Conservation (phyloP, 2,888 invertebrate genomes). For the Elysia crispata region DNA sequence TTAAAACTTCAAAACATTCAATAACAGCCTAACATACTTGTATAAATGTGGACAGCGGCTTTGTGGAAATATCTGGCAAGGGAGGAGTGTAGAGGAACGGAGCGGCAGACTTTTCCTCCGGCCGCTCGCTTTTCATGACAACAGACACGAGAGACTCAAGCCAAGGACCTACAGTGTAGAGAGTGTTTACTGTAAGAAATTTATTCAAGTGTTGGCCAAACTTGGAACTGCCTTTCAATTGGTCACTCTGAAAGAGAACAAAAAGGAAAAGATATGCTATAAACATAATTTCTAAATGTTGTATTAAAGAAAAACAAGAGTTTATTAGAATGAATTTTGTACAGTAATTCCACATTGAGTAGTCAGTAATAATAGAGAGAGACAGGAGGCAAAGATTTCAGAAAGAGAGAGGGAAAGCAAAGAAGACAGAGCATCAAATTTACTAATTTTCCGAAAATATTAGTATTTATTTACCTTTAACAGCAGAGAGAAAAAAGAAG, state of each 20-base stretch:
- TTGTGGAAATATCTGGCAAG: slow-evolving; percentile 69
- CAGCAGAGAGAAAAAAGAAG: too few species aligned
- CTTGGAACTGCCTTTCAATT: slow-evolving; percentile 45
- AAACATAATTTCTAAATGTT: too few species aligned
- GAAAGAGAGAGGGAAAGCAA: too few species aligned
- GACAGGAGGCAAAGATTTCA: too few species aligned
- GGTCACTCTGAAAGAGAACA: slow-evolving; percentile 21
- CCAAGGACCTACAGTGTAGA: slow-evolving; percentile 71
- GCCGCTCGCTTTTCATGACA: slow-evolving; percentile 53
- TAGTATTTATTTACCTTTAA: too few species aligned
- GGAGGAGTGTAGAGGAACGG: slow-evolving; percentile 66
- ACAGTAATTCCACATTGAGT: too few species aligned
- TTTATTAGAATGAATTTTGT: too few species aligned
- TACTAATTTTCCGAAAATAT: too few species aligned
- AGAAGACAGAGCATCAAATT: too few species aligned
- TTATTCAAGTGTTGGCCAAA: slow-evolving; percentile 58
- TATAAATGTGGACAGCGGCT: slow-evolving; percentile 73
- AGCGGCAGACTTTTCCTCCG: slow-evolving; percentile 42
- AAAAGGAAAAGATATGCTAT: not conserved
- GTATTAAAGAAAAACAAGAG: too few species aligned
- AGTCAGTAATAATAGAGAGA: too few species aligned
- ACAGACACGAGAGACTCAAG: slow-evolving; percentile 66
- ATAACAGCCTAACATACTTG: slow-evolving; percentile 26
- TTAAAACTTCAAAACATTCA: too few species aligned
- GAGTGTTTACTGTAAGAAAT: slow-evolving; percentile 69